phyloP scores from a whole-genome alignment of 2,113 vertebrate genomes.

The Nansenia antarctica region DNA sequence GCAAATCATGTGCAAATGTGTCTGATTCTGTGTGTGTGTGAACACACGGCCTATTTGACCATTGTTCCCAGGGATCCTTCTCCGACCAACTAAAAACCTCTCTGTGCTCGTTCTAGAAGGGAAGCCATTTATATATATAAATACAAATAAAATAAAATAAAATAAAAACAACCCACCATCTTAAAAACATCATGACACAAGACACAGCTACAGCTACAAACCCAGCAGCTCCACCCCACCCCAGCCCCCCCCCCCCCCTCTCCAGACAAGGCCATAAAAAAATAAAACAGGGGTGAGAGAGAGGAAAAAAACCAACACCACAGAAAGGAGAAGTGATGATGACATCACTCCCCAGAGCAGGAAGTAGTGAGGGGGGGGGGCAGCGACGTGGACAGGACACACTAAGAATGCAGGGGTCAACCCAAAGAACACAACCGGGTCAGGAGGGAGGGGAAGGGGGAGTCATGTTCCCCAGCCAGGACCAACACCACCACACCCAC shows the following conservation, averaged over 20 bases:
- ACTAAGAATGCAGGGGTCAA: constrained; percentile 7
- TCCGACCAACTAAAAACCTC: background rate
- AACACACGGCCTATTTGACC: background rate
- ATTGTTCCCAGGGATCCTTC: background rate
- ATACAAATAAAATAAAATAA: too few species aligned
- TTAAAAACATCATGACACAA: background rate
- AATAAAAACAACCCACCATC: background rate
- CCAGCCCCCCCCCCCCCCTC: background rate
- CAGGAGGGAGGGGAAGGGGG: too few species aligned
- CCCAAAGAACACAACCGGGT: constrained; percentile 1
- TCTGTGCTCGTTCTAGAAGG: background rate
- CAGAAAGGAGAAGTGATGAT: background rate
- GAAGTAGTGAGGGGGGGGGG: background rate
- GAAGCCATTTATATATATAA: background rate
- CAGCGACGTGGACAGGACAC: background rate
- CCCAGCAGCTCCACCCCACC: too few species aligned
- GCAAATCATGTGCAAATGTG: constrained; percentile 30
- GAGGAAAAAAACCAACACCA: background rate
- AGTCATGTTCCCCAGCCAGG: background rate
- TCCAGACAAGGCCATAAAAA: background rate
- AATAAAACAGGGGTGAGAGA: background rate
- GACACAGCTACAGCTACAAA: background rate
- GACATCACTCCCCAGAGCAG: constrained; percentile 1
- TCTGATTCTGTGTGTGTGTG: background rate
- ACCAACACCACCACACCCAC: background rate